Evolutionary conservation across 2,888 invertebrate species (phyloP).

Genomic region (Pocota personata): DNA sequence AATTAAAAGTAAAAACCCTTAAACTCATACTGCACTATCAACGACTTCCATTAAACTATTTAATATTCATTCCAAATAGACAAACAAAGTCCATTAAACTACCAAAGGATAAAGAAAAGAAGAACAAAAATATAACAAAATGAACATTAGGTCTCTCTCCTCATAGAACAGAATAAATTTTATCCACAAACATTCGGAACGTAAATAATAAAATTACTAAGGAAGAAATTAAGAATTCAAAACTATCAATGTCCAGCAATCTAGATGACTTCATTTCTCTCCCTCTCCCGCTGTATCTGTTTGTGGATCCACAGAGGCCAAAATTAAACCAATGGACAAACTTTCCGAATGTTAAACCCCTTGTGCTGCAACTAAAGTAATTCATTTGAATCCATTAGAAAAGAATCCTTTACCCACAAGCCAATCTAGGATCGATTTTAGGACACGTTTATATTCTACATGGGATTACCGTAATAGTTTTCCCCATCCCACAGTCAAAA

Average conservation of each 20-base stretch:
- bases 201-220: conserved; percentile 72
- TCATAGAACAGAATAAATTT: conserved; percentile 65
- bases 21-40: neutral
- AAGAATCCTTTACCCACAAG: conserved; percentile 26
- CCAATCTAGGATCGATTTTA: conserved; percentile 64
- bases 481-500: neutral
- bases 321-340: conserved; percentile 63
- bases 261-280: conserved; percentile 6
- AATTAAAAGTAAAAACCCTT: neutral
- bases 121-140: conserved; percentile 17
- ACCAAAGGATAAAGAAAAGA: conserved; percentile 1
- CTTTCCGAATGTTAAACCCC: conserved; percentile 53
- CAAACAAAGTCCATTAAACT: conserved; percentile 64
- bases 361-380: conserved; percentile 46
- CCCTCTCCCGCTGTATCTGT: neutral
- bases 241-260: conserved; percentile 69
- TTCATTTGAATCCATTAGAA: conserved; percentile 64
- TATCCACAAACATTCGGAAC: conserved; percentile 65
- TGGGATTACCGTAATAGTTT: conserved; percentile 49
- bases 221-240: conserved; percentile 70
- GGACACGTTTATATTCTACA: conserved; percentile 61
- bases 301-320: conserved; percentile 45
- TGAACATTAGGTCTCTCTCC: conserved; percentile 49
- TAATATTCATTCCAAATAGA: conserved; percentile 59
- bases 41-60: conserved; percentile 40